Conservation (phyloP, 2,113 vertebrate species). For the Gorsachius goisagi region DNA sequence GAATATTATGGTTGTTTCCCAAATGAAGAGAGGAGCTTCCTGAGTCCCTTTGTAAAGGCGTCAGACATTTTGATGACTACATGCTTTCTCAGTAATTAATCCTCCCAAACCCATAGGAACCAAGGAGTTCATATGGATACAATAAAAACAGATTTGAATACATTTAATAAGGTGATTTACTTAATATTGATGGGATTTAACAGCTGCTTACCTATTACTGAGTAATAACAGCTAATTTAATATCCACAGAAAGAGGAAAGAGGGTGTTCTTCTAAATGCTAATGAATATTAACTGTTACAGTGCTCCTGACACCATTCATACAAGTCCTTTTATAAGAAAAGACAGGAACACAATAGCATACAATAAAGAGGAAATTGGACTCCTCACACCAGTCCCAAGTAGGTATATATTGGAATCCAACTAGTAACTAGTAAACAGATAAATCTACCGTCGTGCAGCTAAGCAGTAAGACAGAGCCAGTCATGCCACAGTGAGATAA, state of each 20-base stretch:
- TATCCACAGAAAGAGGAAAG: slow-evolving; percentile 30
- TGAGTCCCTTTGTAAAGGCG: neutral
- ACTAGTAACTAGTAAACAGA: slow-evolving; percentile 64
- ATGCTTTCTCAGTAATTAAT: slow-evolving; percentile 15
- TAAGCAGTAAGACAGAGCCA: slow-evolving; percentile 36
- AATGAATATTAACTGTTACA: slow-evolving; percentile 49
- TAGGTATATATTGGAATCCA: slow-evolving; percentile 29
- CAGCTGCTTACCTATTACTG: slow-evolving; percentile 50
- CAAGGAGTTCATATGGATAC: slow-evolving; percentile 8
- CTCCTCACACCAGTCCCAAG: slow-evolving; percentile 33
- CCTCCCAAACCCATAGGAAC: slow-evolving; percentile 13
- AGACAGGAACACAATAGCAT: slow-evolving; percentile 36
- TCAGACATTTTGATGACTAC: slow-evolving; percentile 13
- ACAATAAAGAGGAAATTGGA: slow-evolving; percentile 54
- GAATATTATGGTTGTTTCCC: slow-evolving; percentile 21
- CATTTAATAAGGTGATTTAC: slow-evolving; percentile 52
- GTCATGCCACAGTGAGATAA: slow-evolving; percentile 46
- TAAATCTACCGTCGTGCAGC: slow-evolving; percentile 38
- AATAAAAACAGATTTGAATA: slow-evolving; percentile 29
- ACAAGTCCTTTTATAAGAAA: slow-evolving; percentile 31
- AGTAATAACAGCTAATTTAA: slow-evolving; percentile 60
- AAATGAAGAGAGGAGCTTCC: slow-evolving; percentile 1
- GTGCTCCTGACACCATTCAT: slow-evolving; percentile 15
- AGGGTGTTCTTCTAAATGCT: slow-evolving; percentile 33
- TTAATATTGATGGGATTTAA: slow-evolving; percentile 56